Conservation (phyloP, 2,113 vertebrate genomes). For the Thomomys bottae region DNA sequence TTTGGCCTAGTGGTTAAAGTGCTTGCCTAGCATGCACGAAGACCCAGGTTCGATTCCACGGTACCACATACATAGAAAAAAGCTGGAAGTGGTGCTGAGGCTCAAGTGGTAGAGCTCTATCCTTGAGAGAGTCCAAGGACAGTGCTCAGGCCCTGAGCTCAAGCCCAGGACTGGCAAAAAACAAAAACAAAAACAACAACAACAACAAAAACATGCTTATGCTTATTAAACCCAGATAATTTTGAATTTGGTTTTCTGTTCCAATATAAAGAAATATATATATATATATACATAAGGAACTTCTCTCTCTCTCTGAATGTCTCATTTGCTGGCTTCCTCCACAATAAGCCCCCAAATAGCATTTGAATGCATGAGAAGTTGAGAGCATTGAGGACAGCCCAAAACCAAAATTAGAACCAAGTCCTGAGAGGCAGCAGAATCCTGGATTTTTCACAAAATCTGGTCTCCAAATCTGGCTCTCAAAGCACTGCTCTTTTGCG, state of each 20-base stretch:
- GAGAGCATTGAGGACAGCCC: conserved; percentile 68
- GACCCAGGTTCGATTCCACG: too few relatives aligned
- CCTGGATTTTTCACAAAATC: conserved; percentile 64
- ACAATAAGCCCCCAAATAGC: conserved; percentile 75
- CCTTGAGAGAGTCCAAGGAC: too few relatives aligned
- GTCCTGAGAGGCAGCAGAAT: conserved; percentile 65
- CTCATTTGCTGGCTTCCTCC: conserved; percentile 70
- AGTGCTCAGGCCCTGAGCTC: too few relatives aligned
- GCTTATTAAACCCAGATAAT: conserved; percentile 55
- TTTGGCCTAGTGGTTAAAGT: too few relatives aligned
- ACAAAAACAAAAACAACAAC: too few relatives aligned
- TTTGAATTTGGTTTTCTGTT: conserved; percentile 64
- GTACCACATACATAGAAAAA: too few relatives aligned
- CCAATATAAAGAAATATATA: conserved; percentile 48
- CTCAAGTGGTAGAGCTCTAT: too few relatives aligned
- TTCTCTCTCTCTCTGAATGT: background rate
- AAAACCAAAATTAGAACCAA: conserved; percentile 73
- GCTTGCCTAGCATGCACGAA: too few relatives aligned
- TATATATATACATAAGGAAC: too few relatives aligned
- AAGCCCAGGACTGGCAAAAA: too few relatives aligned
- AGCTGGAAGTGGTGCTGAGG: too few relatives aligned
- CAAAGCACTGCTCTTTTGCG: conserved; percentile 71
- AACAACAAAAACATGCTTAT: conserved; percentile 58
- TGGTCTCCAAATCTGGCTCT: conserved; percentile 71
- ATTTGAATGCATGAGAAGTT: conserved; percentile 40